These are phyloP conservation scores for Corvus cornix DNA, from an alignment of 2,113 vertebrate genomes.

Conservation along the genomic window DNA sequence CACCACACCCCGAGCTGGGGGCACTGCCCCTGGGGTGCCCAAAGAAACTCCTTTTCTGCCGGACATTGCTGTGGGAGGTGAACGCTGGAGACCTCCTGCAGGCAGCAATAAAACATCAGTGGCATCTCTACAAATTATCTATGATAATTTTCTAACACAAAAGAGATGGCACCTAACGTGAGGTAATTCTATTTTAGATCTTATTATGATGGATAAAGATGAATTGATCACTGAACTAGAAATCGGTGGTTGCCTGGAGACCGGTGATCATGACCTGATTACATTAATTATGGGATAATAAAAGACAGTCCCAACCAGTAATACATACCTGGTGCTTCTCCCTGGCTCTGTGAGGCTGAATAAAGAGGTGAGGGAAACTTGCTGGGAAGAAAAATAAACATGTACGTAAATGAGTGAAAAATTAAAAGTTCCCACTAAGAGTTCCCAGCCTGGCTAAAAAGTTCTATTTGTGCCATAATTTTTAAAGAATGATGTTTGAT, in stretches of 20 bases:
- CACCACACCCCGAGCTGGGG: not conserved
- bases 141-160: slow-evolving; percentile 33
- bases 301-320: slow-evolving; percentile 55
- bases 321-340: slow-evolving; percentile 43
- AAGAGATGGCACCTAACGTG: slow-evolving; percentile 22
- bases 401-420: not conserved
- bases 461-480: not conserved
- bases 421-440: not conserved
- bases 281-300: slow-evolving; percentile 69
- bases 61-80: not conserved
- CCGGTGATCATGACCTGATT: slow-evolving; percentile 66
- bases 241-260: slow-evolving; percentile 67
- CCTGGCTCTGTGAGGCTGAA: not conserved
- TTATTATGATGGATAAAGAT: slow-evolving; percentile 67
- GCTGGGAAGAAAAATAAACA: not conserved
- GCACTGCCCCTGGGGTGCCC: not conserved
- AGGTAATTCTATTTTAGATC: slow-evolving; percentile 58
- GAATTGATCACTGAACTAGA: slow-evolving; percentile 70
- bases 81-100: slow-evolving; percentile 19
- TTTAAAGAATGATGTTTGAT: slow-evolving; percentile 19
- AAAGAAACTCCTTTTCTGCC: not conserved
- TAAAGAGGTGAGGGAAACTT: not conserved
- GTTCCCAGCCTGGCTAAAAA: not conserved
- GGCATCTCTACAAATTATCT: slow-evolving; percentile 31
- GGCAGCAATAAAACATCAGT: slow-evolving; percentile 40